Evolutionary conservation across 2,797 vertebrate genomes (phyloP), one percentile per base, ranked within the genome.

Genomic region (Chrosomus eos): DNA sequence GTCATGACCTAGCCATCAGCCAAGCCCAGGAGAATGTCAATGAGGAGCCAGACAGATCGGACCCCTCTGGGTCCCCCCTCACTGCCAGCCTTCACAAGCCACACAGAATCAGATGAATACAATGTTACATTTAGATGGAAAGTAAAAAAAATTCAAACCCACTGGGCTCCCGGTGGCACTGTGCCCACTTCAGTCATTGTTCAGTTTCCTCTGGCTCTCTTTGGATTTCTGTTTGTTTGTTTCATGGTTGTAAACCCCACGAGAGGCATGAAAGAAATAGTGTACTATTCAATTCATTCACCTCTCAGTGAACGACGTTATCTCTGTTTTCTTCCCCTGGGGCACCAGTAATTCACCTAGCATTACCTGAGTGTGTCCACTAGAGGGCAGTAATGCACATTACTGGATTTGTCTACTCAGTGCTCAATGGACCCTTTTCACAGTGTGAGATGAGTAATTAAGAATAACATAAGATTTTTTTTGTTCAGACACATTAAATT

Each of bases 1-100:
- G 92, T 93, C 92, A 89, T 91, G 87, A 88, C 91, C 88, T 78
- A 76, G 72, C 83, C 75, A 67, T 70, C 55, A 36, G 66, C 85
- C 21, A 85, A 81, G 87, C 86, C 86, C 58, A 81, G 73, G 80
- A 85, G 88, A 89, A 89, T 90, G 85, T 82, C 88, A 89, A 89
- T 90, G 86, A 88, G 86, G 80, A 71, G 66, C 79, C 71, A 68
- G 80, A 85, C 16, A 84, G 84, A 79, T 74, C 74, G 40, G 72
- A 55, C 76, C 75, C 55, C 55, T 68, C 67, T 60, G 33, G 73
- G 53, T 85, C 36, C 62, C 80, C 60, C 33, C 72, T 62, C 60
- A 78, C 66, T 64, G 67, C 43, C 18, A 81, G 71, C 31, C 67
- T 55, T 71, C 45, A 80, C 58, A 74, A 51, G 51, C 55, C 85